A percentile compares a stretch with the other conserved stretches of the same genome.
Conservation (phyloP, 1,140 invertebrate species). For the Chironomus striatipennis region DNA sequence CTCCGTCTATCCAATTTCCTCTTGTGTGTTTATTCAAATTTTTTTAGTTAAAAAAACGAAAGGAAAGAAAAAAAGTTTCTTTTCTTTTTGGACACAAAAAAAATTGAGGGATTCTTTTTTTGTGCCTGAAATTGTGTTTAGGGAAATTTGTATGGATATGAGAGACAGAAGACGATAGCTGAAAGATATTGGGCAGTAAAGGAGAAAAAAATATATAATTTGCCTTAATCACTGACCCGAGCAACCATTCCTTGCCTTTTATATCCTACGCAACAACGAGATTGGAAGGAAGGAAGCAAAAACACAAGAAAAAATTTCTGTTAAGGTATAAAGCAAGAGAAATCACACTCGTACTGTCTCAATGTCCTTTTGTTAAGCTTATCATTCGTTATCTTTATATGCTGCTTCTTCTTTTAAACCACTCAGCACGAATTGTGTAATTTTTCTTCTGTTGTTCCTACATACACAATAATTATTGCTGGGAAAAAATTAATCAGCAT, state of each 20-base stretch:
- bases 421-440: no score
- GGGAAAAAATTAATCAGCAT: not conserved
- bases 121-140: not conserved
- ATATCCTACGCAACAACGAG: not conserved
- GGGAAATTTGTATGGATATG: not conserved
- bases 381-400: not conserved
- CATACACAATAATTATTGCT: not conserved
- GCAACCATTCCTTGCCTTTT: conserved; percentile 10
- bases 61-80: not conserved
- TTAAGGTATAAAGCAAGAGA: not conserved
- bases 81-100: not conserved
- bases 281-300: no score
- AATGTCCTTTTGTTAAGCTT: not conserved
- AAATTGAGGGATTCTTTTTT: not conserved
- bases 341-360: not conserved
- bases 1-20: not conserved
- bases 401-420: not conserved
- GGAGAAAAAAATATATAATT: conserved; percentile 19
- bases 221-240: conserved; percentile 23
- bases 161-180: not conserved
- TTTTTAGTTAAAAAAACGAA: not conserved
- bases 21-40: conserved; percentile 8
- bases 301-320: no score
- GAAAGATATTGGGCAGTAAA: conserved; percentile 6
- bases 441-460: not conserved